phyloP scores from a whole-genome alignment of 1,140 invertebrate species.

The Conus betulinus region DNA sequence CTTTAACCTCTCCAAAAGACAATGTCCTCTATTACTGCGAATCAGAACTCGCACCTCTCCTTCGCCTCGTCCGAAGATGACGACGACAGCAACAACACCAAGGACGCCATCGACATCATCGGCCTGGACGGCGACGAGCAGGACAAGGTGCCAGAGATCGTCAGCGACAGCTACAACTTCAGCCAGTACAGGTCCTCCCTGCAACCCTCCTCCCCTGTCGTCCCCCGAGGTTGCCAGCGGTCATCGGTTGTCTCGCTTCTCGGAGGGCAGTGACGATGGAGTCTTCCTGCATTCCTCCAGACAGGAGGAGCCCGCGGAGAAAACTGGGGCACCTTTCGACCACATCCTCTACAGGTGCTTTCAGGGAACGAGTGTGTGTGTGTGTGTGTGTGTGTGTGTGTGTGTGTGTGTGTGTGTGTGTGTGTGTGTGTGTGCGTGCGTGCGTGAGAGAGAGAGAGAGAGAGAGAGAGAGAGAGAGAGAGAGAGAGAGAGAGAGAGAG shows the following conservation, averaged over 20 bases:
- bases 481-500: too few relatives aligned
- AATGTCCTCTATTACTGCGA: neutral
- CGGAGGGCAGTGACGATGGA: neutral
- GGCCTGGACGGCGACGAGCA: slow-evolving; percentile 1
- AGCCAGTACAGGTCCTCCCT: neutral
- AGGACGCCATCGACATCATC: slow-evolving; percentile 28
- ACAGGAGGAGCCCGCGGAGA: neutral
- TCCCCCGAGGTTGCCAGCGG: neutral
- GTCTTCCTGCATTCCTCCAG: neutral
- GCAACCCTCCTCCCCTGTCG: neutral
- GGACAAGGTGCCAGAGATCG: neutral
- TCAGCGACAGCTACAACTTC: neutral
- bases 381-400: neutral
- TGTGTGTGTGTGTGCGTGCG: slow-evolving; percentile 18
- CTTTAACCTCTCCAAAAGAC: neutral
- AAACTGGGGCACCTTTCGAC: neutral
- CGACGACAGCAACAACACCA: neutral
- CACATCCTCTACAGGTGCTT: neutral
- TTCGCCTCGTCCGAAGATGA: slow-evolving; percentile 24
- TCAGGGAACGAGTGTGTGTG: neutral
- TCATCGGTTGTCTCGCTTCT: neutral
- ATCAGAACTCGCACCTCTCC: neutral
- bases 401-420: neutral
- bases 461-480: too few relatives aligned
- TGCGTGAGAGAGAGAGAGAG: neutral